Base-by-base conservation (phyloP, 2,797 vertebrate genomes). In the Novumbra hubbsi region DNA sequence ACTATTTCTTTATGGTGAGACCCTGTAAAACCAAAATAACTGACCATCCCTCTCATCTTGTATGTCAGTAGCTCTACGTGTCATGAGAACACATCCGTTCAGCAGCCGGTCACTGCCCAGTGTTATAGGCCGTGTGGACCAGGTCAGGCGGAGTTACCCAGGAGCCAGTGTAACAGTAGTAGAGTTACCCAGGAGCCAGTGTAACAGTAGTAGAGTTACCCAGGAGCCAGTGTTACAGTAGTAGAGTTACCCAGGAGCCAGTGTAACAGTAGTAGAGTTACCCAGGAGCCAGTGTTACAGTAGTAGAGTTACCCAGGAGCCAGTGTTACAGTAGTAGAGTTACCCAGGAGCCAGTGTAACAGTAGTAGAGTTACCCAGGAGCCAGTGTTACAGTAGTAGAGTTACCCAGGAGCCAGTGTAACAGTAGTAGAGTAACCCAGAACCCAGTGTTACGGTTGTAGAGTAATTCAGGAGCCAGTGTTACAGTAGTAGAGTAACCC, bases 141-240 rank as follows among this genome's bases (percentile, higher is more conserved):
- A 21, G 8, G 17, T 24, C 19, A 21, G 50, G 17, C 55, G 24
- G 21, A 19, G 19, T 34, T 34, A 34, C 2, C n/a, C n/a, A 34
- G 32, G 32, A 55, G 50, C 6, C 17, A 57, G 5, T 71, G 62
- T 72, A 9, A 52, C 32, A 34, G 32, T 34, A 34, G 32, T 5
- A 34, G 32, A 34, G 32, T 34, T 2, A 34, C 32, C 32, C 49
- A 52, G 16, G 32, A 34, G 32, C 32, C 11, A 34, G 11, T 70
- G 66, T 77, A 30, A 66, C 45, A 66, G 74, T 49, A 41, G 14
- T 27, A 34, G 32, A 34, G 32, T 5, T 34, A 34, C 32, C 32
- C 32, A 34, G 32, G 32, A 34, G 32, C 32, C 32, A 34, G 32
- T 34, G 32, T 34, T 34, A 34, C 32, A 34, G 5, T 34, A 34